Evolutionary conservation across 2,888 invertebrate species (phyloP).

Genomic region (Temnothorax rugatulus): DNA sequence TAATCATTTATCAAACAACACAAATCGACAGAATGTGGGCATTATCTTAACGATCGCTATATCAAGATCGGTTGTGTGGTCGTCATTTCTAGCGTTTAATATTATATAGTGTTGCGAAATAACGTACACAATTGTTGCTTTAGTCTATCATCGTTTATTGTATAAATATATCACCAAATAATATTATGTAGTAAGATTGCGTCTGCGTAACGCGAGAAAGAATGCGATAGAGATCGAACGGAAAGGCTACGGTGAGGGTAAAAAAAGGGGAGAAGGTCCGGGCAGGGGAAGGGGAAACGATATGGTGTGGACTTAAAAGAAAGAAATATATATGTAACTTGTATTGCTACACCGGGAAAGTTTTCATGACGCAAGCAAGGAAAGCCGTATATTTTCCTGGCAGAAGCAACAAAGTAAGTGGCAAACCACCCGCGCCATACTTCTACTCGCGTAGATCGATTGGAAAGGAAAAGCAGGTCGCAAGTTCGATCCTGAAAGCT

Average conservation of each 20-base stretch:
- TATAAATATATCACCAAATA: slow-evolving; percentile 85
- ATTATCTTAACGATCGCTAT: neutral
- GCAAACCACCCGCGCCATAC: slow-evolving; percentile 49
- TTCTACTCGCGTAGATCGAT: slow-evolving; percentile 45
- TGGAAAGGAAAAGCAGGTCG: slow-evolving; percentile 29
- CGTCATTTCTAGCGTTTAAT: neutral
- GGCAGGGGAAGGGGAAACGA: neutral
- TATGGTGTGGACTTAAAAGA: slow-evolving; percentile 19
- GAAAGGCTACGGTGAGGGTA: slow-evolving; percentile 44
- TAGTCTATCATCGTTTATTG: slow-evolving; percentile 78
- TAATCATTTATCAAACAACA: neutral
- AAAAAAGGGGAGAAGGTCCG: neutral
- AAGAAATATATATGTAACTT: slow-evolving; percentile 12
- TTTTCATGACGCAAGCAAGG: slow-evolving; percentile 44
- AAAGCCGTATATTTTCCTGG: slow-evolving; percentile 46
- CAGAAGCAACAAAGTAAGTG: slow-evolving; percentile 50
- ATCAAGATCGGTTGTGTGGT: neutral
- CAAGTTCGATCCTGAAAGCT: slow-evolving; percentile 59
- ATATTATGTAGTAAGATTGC: slow-evolving; percentile 73
- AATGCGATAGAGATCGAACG: slow-evolving; percentile 63
- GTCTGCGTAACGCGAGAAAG: slow-evolving; percentile 66
- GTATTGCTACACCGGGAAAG: slow-evolving; percentile 48
- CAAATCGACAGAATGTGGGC: neutral
- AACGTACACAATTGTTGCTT: slow-evolving; percentile 32
- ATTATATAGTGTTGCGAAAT: slow-evolving; percentile 2